Evolutionary conservation across 2,113 vertebrate species (phyloP).

Genomic region (Bombycilla garrulus): DNA sequence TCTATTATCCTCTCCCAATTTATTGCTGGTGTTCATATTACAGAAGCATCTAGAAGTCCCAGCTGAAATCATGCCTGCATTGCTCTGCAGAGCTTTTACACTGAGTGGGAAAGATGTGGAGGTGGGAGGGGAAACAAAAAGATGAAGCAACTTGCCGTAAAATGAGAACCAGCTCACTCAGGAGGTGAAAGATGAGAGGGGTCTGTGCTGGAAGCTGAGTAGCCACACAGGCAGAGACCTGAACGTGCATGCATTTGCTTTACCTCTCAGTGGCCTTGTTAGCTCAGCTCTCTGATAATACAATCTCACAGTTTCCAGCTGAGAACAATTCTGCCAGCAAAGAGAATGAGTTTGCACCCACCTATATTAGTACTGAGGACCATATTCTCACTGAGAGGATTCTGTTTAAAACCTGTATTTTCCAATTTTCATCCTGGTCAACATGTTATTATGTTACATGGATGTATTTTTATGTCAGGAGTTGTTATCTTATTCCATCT

Average conservation of each 20-base stretch:
- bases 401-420: neutral
- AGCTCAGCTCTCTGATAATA: neutral
- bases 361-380: neutral
- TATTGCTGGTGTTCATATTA: conserved; percentile 30
- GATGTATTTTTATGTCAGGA: neutral
- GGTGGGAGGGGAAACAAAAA: neutral
- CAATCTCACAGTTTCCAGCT: neutral
- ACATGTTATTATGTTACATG: fast-evolving
- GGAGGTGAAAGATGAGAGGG: neutral
- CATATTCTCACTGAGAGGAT: neutral
- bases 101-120: neutral
- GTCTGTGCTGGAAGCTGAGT: neutral
- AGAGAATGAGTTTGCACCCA: neutral
- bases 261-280: neutral
- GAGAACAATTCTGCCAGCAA: neutral
- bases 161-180: neutral
- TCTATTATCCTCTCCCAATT: conserved; percentile 53
- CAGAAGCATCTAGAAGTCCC: conserved; percentile 44
- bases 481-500: neutral
- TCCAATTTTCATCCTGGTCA: neutral
- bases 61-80: neutral
- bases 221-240: neutral
- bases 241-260: neutral
- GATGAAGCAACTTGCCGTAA: neutral
- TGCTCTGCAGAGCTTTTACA: conserved; percentile 18